Conservation (phyloP, 2,888 invertebrate genomes). For the Fabriciana adippe region DNA sequence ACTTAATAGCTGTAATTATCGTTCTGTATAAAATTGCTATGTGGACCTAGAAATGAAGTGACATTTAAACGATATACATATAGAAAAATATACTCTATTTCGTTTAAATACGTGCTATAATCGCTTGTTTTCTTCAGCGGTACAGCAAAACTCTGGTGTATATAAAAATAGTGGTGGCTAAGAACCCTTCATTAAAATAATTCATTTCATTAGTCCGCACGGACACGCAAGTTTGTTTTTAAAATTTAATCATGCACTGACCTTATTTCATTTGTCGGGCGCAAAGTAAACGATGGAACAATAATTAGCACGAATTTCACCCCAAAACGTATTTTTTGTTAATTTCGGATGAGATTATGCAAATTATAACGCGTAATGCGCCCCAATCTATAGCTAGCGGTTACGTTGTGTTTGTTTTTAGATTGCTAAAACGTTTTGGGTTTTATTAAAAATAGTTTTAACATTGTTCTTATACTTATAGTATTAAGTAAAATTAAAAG, state of each 20-base stretch:
- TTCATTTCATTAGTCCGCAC: slow-evolving; percentile 68
- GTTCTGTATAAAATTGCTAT: slow-evolving; percentile 40
- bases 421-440: too few species aligned
- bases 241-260: slow-evolving; percentile 60
- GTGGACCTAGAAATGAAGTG: slow-evolving; percentile 33
- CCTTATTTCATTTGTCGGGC: slow-evolving; percentile 43
- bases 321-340: slow-evolving; percentile 33
- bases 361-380: slow-evolving; percentile 35
- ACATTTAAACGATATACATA: slow-evolving; percentile 21
- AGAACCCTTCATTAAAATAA: slow-evolving; percentile 70
- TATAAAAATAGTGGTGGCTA: slow-evolving; percentile 41
- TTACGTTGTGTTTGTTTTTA: too few species aligned
- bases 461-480: too few species aligned
- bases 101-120: slow-evolving; percentile 3
- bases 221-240: slow-evolving; percentile 66
- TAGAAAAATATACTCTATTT: slow-evolving; percentile 18
- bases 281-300: slow-evolving; percentile 38
- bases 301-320: slow-evolving; percentile 38
- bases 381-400: slow-evolving; percentile 21
- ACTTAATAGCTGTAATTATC: slow-evolving; percentile 52
- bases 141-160: slow-evolving; percentile 34
- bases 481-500: too few species aligned
- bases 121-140: slow-evolving; percentile 4
- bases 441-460: too few species aligned
- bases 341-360: slow-evolving; percentile 37